phyloP scores from a whole-genome alignment of 2,797 vertebrate species.

The Gila robusta region DNA sequence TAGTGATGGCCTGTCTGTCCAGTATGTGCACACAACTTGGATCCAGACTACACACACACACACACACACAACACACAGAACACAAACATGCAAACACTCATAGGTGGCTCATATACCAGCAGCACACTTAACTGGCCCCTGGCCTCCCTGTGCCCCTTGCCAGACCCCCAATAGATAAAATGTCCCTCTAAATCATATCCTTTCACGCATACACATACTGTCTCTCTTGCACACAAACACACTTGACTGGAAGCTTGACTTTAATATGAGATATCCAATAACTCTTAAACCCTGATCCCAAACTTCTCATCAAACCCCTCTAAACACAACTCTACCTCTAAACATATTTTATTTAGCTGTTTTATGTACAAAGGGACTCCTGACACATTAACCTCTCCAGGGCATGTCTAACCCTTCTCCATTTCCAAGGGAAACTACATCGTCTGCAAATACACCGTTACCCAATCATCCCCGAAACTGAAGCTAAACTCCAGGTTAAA shows the following conservation, averaged over 20 bases:
- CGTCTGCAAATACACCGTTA: conserved; percentile 51
- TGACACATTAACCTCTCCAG: conserved; percentile 41
- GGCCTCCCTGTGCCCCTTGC: conserved; percentile 29
- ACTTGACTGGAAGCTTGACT: neutral
- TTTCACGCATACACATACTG: neutral
- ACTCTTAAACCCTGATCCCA: neutral
- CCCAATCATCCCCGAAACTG: conserved; percentile 39
- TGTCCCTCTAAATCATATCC: conserved; percentile 24
- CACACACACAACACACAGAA: neutral
- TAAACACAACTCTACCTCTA: conserved; percentile 7
- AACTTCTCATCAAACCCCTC: neutral
- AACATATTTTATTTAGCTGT: conserved; percentile 3
- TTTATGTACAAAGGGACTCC: conserved; percentile 5
- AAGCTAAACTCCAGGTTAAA: conserved; percentile 30
- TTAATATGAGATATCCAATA: conserved; percentile 19
- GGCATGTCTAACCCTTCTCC: conserved; percentile 42
- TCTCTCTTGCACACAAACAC: neutral
- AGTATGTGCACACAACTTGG: conserved; percentile 40
- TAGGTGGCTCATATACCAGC: conserved; percentile 47
- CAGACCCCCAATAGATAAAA: conserved; percentile 34
- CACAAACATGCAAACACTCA: conserved; percentile 50
- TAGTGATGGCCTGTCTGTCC: conserved; percentile 42
- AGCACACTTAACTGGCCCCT: conserved; percentile 30
- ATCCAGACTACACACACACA: conserved; percentile 43
- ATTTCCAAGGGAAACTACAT: conserved; percentile 44